Evolutionary conservation across 2,113 vertebrate species (phyloP).

Genomic region (Pungitius pungitius): DNA sequence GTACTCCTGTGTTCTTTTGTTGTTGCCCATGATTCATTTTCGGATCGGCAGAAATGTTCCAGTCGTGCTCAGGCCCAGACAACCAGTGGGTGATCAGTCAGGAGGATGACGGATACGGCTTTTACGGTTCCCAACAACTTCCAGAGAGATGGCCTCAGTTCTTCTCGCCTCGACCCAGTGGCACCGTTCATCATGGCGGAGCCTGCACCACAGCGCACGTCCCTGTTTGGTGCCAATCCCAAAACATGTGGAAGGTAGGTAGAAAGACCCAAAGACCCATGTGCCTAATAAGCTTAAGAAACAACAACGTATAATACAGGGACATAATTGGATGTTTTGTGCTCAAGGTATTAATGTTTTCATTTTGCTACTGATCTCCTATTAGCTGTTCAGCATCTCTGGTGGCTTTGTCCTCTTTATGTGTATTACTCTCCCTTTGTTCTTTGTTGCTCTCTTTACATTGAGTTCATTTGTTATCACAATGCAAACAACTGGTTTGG

Average conservation of each 20-base stretch:
- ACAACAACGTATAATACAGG: not conserved
- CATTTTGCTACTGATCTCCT: not conserved
- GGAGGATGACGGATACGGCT: constrained; percentile 28
- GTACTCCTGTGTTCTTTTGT: not conserved
- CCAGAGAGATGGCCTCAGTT: constrained; percentile 58
- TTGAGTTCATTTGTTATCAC: constrained; percentile 18
- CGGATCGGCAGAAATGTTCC: constrained; percentile 73
- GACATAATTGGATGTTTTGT: not conserved
- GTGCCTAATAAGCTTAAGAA: not conserved
- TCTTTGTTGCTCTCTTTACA: constrained; percentile 19
- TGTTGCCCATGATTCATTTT: constrained; percentile 24
- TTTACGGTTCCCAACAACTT: constrained; percentile 42
- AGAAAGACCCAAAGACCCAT: not conserved
- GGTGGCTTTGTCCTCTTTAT: constrained; percentile 9
- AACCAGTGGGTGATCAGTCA: constrained; percentile 33
- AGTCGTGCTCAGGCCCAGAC: constrained; percentile 60
- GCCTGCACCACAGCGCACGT: constrained; percentile 56
- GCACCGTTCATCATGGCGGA: constrained; percentile 7
- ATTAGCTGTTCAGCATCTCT: not conserved
- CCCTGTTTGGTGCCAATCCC: constrained; percentile 66
- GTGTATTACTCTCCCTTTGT: constrained; percentile 20
- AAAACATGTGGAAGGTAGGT: constrained; percentile 79
- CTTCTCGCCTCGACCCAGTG: constrained; percentile 23
- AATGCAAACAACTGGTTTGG: constrained; percentile 26
- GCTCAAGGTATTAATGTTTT: not conserved